These are phyloP conservation scores for Heterotilapia buettikoferi DNA, from an alignment of 2,113 vertebrate genomes.

Conservation along the genomic window DNA sequence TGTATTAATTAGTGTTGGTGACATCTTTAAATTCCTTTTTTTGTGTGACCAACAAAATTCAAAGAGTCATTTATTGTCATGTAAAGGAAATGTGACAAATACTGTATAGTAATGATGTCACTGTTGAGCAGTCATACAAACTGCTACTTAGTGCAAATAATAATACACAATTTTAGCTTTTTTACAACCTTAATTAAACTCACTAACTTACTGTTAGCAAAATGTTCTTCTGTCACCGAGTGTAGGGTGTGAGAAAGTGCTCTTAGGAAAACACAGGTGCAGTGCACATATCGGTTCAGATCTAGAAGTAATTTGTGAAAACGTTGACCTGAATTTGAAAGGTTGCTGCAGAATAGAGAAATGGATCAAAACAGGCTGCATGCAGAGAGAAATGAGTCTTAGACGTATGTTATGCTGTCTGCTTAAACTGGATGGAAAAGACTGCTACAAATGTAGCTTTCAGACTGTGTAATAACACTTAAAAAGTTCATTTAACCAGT, in stretches of 20 bases:
- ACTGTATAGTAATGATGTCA: background rate
- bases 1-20: background rate
- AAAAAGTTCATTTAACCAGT: background rate
- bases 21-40: background rate
- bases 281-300: accelerated
- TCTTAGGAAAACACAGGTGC: background rate
- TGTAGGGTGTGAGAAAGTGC: background rate
- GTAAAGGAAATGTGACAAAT: background rate
- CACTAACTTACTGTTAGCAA: background rate
- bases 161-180: background rate
- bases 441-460: background rate
- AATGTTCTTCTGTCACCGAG: accelerated
- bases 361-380: accelerated
- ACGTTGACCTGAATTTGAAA: background rate
- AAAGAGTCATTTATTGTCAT: background rate
- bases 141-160: background rate
- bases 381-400: background rate
- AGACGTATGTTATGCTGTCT: background rate
- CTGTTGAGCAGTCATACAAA: background rate
- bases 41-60: background rate
- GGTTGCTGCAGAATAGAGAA: background rate
- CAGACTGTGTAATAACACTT: background rate
- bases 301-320: background rate
- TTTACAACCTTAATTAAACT: background rate
- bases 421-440: background rate